Evolutionary conservation across 2,888 invertebrate genomes (phyloP), one percentile per base, ranked within the genome.

Genomic region (Callinectes sapidus): DNA sequence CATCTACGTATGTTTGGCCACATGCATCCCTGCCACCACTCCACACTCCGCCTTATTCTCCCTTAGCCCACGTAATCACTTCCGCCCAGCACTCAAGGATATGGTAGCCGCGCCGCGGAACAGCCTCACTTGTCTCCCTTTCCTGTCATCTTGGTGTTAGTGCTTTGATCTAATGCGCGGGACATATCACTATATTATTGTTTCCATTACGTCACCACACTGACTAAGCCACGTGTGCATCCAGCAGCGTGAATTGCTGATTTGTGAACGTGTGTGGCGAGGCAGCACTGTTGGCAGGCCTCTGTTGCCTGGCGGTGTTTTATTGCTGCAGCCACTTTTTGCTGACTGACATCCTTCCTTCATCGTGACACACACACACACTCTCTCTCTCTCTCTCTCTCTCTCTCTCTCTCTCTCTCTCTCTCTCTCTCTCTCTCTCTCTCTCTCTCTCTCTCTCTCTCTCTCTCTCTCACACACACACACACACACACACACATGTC

Each of bases 301-400:
- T 18, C 61, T 61, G 61, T 61, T 61, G 61, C 61, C 23, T 61
- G 10, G 18, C 16, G 28, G 1, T 89, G 32, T 61, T 55, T 89
- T n/a, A 32, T 10, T 32, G n/a, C 54, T 48, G 32, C 23, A 18
- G n/a, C 32, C 16, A 61, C n/a, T 14, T 39, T 55, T n/a, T 89
- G 28, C 13, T 35, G 28, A 28, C 35, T 39, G 32, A 89, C 89
- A 10, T 89, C 35, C 23, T 35, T 14, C 55, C 10, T 32, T 61
- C 54, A 42, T 14, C 14, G 28, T 35, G 35, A 39, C 39, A 39
- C 39, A 39, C 89, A 14, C 89, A n/a, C 88, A 48, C 89, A 66
- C 61, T 71, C 89, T 89, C 61, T 71, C 66, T 89, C 61, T 39
- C 89, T 89, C 13, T 39, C 89, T 89, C 61, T 39, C 66, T 89